phyloP scores from a whole-genome alignment of 2,888 invertebrate species.

The Spilosoma lubricipeda region DNA sequence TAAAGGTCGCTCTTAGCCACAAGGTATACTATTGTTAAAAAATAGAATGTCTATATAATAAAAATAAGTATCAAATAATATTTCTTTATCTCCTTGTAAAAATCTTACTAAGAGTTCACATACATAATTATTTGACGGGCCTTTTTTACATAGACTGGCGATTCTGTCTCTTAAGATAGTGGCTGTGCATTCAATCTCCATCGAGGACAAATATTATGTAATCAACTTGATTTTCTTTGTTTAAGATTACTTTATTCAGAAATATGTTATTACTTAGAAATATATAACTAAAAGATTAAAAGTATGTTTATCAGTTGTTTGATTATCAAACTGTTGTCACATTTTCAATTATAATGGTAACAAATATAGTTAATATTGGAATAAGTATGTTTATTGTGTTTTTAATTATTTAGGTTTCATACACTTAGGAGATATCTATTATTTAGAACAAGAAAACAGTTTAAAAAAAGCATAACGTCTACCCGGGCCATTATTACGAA shows the following conservation, averaged over 20 bases:
- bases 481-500: too few species aligned
- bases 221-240: too few species aligned
- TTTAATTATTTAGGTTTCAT: not conserved
- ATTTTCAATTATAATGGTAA: not conserved
- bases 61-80: not conserved
- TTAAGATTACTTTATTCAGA: too few species aligned
- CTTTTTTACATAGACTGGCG: not conserved
- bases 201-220: too few species aligned
- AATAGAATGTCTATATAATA: not conserved
- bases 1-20: not conserved
- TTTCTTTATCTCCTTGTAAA: not conserved
- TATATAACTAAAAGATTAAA: too few species aligned
- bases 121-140: not conserved
- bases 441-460: too few species aligned
- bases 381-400: not conserved
- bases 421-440: too few species aligned
- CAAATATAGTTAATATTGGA: not conserved
- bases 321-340: not conserved
- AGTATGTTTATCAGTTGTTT: too few species aligned
- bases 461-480: too few species aligned
- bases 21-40: conserved; percentile 2
- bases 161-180: not conserved
- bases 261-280: too few species aligned
- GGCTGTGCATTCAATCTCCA: not conserved
- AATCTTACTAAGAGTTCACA: not conserved